Evolutionary conservation across 1,140 invertebrate genomes (phyloP).

Genomic region (Pomacea maculata): DNA sequence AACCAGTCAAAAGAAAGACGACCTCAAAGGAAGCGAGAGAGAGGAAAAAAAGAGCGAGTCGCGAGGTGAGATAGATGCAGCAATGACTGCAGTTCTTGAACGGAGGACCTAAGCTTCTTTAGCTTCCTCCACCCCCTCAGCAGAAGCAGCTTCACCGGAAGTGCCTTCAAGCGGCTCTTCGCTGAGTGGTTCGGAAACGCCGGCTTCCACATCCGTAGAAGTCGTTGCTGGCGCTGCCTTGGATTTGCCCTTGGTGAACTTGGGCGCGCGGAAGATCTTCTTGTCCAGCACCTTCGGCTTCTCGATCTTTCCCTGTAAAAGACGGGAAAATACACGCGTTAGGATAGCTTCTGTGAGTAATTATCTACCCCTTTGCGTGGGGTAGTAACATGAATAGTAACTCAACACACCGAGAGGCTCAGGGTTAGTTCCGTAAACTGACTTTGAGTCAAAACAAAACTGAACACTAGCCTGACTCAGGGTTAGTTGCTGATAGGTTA

Average conservation of each 20-base stretch:
- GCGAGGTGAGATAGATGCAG: too few relatives aligned
- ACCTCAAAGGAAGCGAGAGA: neutral
- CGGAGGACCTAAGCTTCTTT: constrained; percentile 10
- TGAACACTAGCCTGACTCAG: too few relatives aligned
- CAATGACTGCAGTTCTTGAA: too few relatives aligned
- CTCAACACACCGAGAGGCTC: too few relatives aligned
- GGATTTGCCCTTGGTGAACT: constrained; percentile 31
- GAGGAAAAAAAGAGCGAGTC: neutral
- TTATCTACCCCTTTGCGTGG: too few relatives aligned
- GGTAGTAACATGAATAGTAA: too few relatives aligned
- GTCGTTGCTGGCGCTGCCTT: constrained; percentile 19
- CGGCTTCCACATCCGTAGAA: constrained; percentile 20
- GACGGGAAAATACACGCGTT: too few relatives aligned
- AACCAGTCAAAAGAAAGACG: neutral
- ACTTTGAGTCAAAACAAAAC: too few relatives aligned
- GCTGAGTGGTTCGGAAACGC: constrained; percentile 28
- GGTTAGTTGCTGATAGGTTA: too few relatives aligned
- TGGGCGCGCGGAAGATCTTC: constrained; percentile 28
- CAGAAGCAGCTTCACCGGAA: constrained; percentile 14
- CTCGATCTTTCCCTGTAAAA: constrained; percentile 30
- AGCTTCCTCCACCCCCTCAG: constrained; percentile 10
- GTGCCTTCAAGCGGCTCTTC: constrained; percentile 19
- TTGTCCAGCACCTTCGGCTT: constrained; percentile 28
- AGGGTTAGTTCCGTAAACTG: too few relatives aligned
- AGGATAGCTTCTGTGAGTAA: too few relatives aligned